Conservation (phyloP, 1,140 invertebrate genomes). For the Batillaria attramentaria region DNA sequence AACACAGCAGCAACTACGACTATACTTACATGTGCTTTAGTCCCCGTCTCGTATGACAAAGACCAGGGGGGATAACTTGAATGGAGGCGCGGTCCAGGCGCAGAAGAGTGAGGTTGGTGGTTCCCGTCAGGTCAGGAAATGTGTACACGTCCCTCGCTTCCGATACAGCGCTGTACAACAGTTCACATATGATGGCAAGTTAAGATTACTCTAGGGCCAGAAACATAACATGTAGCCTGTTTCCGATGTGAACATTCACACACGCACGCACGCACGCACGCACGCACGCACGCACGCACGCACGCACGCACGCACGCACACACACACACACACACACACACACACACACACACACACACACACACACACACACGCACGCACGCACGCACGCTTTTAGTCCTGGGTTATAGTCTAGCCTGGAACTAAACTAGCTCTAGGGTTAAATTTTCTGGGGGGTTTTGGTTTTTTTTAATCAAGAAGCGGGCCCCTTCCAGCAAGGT, state of each 20-base stretch:
- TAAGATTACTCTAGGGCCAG: neutral
- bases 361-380: conserved; percentile 4
- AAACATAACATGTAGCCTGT: neutral
- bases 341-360: conserved; percentile 24
- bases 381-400: neutral
- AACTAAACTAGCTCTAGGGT: too few species aligned
- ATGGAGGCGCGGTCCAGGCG: conserved; percentile 87
- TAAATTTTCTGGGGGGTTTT: too few species aligned
- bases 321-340: neutral
- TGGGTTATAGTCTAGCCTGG: too few species aligned
- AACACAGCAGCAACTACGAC: neutral
- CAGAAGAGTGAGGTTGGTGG: conserved; percentile 83
- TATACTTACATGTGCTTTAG: conserved; percentile 88
- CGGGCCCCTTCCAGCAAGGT: too few species aligned
- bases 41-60: conserved; percentile 85
- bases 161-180: conserved; percentile 82
- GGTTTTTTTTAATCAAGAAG: too few species aligned
- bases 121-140: conserved; percentile 88
- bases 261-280: conserved; percentile 30
- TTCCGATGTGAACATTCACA: too few species aligned
- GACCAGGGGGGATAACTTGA: conserved; percentile 78
- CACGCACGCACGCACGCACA: neutral
- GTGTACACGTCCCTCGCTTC: conserved; percentile 84
- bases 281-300: conserved; percentile 34
- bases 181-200: neutral